Base-by-base conservation (phyloP, 2,888 invertebrate species). In the Ectemnius lituratus region DNA sequence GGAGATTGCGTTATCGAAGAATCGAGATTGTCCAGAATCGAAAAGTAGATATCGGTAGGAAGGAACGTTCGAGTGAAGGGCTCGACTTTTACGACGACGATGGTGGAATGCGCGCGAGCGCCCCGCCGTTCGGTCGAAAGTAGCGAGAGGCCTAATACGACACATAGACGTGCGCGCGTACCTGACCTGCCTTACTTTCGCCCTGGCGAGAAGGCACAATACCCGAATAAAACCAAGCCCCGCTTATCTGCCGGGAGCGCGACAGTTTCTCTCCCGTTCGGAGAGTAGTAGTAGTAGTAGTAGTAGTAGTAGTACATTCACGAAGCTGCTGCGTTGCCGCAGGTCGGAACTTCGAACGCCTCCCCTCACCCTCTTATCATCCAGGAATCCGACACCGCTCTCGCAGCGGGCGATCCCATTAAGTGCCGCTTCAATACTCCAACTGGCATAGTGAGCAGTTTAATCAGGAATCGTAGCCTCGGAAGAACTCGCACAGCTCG, bases 111-210 rank as follows among this genome's bases (percentile, higher is more conserved):
- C 16, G 52, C 16, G 52, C 3, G 47, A 2, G 47, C 47, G 47
- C 13, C 2, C 2, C 11, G 16, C 16, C 8, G 52, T 14, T 37
- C 37, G 52, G 4, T 52, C 52, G 52, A 61, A 62, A 60, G 73
- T 75, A 67, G 69, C 37, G 69, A 37, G 37, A 64, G 63, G 23
- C 23, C 62, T 61, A 56, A 62, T 63, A 62, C 70, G 75, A 76
- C 68, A 6, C 37, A 68, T 78, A 76, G 68, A 52, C 52, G 52
- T 14, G 16, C 37, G 56, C 69, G 64, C 4, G 56, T 58, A 23
- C 75, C 75, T 81, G 82, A 82, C 82, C 82, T 82, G 76, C 82
- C 82, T 76, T 67, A 82, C 78, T 68, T 74, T 67, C 69, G 64
- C 70, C 62, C 73, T 37, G 61, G 62, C 69, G 68, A 62, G 80